phyloP scores from a whole-genome alignment of 2,888 invertebrate genomes.

The Athrips mouffetella region DNA sequence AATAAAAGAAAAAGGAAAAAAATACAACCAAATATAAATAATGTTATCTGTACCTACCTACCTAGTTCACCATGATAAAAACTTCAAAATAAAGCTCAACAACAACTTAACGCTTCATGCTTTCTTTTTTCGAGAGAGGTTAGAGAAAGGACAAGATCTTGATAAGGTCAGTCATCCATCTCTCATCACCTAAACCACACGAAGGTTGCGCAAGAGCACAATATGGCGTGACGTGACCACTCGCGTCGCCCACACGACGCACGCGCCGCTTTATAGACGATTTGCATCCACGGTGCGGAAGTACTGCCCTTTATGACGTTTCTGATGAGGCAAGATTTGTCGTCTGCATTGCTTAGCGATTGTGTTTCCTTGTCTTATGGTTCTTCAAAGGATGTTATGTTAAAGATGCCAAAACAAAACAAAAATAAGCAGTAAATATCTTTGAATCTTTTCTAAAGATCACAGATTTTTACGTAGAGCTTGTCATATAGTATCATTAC shows the following conservation, averaged over 20 bases:
- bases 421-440: no score
- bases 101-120: background rate
- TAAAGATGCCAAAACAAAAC: no score
- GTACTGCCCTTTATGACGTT: slow-evolving; percentile 3
- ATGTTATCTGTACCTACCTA: no score
- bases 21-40: no score
- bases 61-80: no score
- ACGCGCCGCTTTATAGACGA: slow-evolving; percentile 39
- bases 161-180: slow-evolving; percentile 9
- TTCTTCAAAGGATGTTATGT: no score
- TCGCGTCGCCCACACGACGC: slow-evolving; percentile 38
- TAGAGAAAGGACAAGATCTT: background rate
- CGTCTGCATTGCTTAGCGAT: background rate
- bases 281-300: slow-evolving; percentile 29
- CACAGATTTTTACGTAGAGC: no score
- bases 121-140: slow-evolving; percentile 4
- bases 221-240: slow-evolving; percentile 38
- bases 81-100: background rate
- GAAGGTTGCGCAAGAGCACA: slow-evolving; percentile 33
- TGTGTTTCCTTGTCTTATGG: no score
- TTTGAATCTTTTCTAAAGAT: no score
- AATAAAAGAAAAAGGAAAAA: no score
- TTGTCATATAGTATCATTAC: no score
- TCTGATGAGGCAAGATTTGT: slow-evolving; percentile 2
- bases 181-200: slow-evolving; percentile 20